These are phyloP conservation scores for Trochalopteron elliotii DNA, from an alignment of 2,113 vertebrate genomes.

Conservation along the genomic window DNA sequence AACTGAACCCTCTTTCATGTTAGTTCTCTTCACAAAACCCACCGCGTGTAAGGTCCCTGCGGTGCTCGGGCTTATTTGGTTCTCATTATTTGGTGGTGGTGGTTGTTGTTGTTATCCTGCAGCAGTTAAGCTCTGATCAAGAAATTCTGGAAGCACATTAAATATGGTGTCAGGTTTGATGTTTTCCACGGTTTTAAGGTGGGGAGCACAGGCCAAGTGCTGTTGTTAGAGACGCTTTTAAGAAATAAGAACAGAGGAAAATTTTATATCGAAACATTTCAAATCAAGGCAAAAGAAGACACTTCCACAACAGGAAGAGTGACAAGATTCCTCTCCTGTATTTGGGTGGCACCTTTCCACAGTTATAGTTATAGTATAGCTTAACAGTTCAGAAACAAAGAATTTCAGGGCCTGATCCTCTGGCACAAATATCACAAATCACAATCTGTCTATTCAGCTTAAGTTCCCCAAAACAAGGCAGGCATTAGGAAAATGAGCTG, in stretches of 20 bases:
- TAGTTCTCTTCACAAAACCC: slow-evolving; percentile 76
- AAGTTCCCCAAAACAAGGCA: background rate
- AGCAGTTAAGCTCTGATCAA: slow-evolving; percentile 34
- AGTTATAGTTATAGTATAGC: background rate
- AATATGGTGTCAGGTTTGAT: background rate
- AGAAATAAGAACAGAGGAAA: background rate
- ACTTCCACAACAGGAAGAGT: background rate
- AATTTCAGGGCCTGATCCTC: background rate
- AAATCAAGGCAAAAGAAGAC: background rate
- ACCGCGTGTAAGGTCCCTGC: slow-evolving; percentile 67
- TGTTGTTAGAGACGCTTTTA: background rate
- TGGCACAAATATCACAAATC: background rate
- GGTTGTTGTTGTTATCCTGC: background rate
- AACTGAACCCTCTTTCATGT: slow-evolving; percentile 79
- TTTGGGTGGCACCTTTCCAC: background rate
- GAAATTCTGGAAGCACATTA: slow-evolving; percentile 7
- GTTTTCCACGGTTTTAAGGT: background rate
- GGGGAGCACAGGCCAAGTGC: background rate
- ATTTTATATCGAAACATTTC: background rate
- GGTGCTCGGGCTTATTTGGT: slow-evolving; percentile 61
- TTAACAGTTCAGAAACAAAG: background rate
- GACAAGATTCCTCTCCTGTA: background rate
- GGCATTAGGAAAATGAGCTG: background rate
- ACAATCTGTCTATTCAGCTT: background rate
- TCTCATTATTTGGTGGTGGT: slow-evolving; percentile 59